phyloP scores from a whole-genome alignment of 2,888 invertebrate species.

The Helobdella robusta region DNA sequence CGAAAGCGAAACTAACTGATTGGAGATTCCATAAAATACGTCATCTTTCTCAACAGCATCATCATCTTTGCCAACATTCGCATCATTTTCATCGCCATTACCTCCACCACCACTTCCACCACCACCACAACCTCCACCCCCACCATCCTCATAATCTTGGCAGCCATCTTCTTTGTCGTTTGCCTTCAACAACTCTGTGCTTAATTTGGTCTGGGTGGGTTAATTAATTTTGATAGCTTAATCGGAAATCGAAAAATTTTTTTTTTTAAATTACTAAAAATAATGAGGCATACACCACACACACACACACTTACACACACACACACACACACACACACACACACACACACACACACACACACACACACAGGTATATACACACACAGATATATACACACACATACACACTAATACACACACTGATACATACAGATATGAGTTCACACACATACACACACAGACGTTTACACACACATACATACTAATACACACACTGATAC shows the following conservation, averaged over 20 bases:
- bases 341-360: constrained; percentile 3
- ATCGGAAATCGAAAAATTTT: not conserved
- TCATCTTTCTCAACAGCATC: not conserved
- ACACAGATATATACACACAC: not conserved
- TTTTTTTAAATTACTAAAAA: not conserved
- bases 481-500: not conserved
- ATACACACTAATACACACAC: not conserved
- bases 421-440: not conserved
- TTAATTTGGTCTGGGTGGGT: too few relatives aligned
- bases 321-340: constrained; percentile 3
- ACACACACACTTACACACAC: not conserved
- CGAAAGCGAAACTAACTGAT: too few relatives aligned
- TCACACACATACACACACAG: not conserved
- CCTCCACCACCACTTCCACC: not conserved
- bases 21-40: too few relatives aligned
- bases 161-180: too few relatives aligned
- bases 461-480: not conserved
- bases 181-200: not conserved
- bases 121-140: too few relatives aligned
- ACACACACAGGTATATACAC: not conserved
- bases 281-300: too few relatives aligned
- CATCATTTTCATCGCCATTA: not conserved
- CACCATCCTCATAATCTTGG: too few relatives aligned
- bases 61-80: not conserved
- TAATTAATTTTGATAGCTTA: too few relatives aligned